Conservation (phyloP, 2,113 vertebrate species). For the Pantherophis guttatus region DNA sequence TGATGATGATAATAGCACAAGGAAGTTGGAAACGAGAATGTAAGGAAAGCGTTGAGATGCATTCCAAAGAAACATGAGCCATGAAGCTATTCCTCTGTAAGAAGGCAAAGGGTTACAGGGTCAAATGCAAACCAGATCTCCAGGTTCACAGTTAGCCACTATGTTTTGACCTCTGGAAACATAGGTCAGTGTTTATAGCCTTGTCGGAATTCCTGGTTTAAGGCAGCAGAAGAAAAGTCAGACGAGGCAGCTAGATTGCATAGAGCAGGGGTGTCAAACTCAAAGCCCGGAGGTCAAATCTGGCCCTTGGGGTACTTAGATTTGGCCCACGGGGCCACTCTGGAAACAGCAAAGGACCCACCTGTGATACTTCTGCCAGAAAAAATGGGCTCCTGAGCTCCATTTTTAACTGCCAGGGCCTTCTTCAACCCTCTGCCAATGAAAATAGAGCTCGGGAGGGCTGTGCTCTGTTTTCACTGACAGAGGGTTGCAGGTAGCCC, state of each 20-base stretch:
- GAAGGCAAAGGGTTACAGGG: not conserved
- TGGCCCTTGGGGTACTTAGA: too few relatives aligned
- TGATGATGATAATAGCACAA: not conserved
- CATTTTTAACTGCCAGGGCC: too few relatives aligned
- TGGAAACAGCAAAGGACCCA: too few relatives aligned
- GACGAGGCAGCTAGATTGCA: not conserved
- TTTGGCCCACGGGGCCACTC: too few relatives aligned
- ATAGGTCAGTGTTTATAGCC: not conserved
- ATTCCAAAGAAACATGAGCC: conserved; percentile 3
- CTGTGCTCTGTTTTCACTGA: too few relatives aligned
- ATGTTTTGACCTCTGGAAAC: not conserved
- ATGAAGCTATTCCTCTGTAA: not conserved
- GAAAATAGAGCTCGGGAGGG: too few relatives aligned
- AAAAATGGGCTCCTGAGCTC: too few relatives aligned
- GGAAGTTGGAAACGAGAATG: not conserved
- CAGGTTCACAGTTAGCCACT: not conserved
- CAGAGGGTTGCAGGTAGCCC: too few relatives aligned
- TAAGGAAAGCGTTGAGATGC: not conserved
- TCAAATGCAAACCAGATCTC: conserved; percentile 2
- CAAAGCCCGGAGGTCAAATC: too few relatives aligned
- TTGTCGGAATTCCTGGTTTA: not conserved
- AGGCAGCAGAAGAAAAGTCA: not conserved
- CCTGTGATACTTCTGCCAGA: too few relatives aligned
- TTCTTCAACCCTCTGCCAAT: too few relatives aligned
- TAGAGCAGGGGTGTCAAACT: too few relatives aligned